Base-by-base conservation (phyloP, 2,797 vertebrate species). In the Sebastes glaucus region DNA sequence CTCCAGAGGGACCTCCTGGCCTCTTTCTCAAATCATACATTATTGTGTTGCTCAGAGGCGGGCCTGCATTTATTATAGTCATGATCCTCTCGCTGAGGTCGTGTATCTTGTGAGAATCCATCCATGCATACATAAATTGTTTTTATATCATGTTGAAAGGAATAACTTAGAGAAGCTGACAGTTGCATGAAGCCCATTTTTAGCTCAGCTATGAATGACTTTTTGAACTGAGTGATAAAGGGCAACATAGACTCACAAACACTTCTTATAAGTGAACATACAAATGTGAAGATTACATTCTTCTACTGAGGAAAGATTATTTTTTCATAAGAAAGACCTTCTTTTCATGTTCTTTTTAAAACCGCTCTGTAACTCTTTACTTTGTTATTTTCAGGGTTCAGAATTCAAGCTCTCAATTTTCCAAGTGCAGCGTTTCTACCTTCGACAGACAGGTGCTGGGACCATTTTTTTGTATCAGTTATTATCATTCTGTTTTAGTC, bases 1-100 rank as follows among this genome's bases (percentile, higher is more conserved):
- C 78, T 92, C 92, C 76, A 87, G 49, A 77, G 92, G 76, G 89
- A 92, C 85, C 85, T 78, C 80, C 77, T 90, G 84, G 85, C 89
- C 91, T 89, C 87, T 80, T 90, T 92, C 88, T 86, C 52, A 87
- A 92, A 90, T 89, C 90, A 84, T 78, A 89, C 89, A 89, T 93
- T 90, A 89, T 87, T 83, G 79, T 89, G 82, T 74, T 87, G 77
- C 83, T 87, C 56, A 52, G 72, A 88, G 85, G 80, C 52, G 13
- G 77, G 71, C 63, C 78, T 69, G 84, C 77, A 84, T 89, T 86
- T 89, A 87, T 90, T 86, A 74, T 71, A 85, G 76, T 80, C 67
- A 86, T 85, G 88, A 91, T 86, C 82, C 30, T 52, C 63, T 63
- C 35, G 55, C 55, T 83, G 25, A 85, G 77, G 83, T 85, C 70